Base-by-base conservation (phyloP, 2,113 vertebrate species). In the Cromileptes altivelis region DNA sequence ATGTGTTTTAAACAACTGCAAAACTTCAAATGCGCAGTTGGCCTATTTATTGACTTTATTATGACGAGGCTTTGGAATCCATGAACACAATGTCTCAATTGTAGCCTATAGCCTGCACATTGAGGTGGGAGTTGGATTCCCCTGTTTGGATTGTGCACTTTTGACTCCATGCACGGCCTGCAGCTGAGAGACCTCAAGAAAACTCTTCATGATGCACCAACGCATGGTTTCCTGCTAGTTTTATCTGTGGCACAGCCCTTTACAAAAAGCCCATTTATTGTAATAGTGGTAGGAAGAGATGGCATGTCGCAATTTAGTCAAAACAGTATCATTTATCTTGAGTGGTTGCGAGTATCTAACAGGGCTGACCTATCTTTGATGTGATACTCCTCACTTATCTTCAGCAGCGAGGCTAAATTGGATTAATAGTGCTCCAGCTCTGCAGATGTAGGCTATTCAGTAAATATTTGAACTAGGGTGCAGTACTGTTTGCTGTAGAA, bases 381-480 rank as follows among this genome's bases (percentile, higher is more conserved):
- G 42, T 49, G 23, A 1, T 27, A 15, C 15, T 18, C 13, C 56
- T 47, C 0, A 7, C 25, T 25, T 5, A 17, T 57, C 6, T 9
- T 37, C 7, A 68, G 45, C 10, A 52, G 49, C 12, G 1, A 0
- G 11, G 33, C 19, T 49, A 13, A 52, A 71, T n/a, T 17, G 8
- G 61, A 77, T 77, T 67, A 64, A 63, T 52, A 8, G 23, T 12
- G 15, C 45, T 64, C 12, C 15, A 15, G 70, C 81, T 69, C 70
- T 63, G 42, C 70, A 83, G 58, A 85, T 37, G 33, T 7, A 37
- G 33, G 88, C 78, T 73, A 81, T 81, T 86, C 70, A 65, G 88
- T 88, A 91, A 96, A 94, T 95, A 95, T 95, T 95, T 94, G 90
- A 88, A 64, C 58, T 75, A 91, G 93, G 95, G 94, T 75, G 94